A percentile compares a stretch with the other conserved stretches of the same genome.
Evolutionary conservation across 2,113 vertebrate species (phyloP).

Genomic region (Phyllopteryx taeniolatus): DNA sequence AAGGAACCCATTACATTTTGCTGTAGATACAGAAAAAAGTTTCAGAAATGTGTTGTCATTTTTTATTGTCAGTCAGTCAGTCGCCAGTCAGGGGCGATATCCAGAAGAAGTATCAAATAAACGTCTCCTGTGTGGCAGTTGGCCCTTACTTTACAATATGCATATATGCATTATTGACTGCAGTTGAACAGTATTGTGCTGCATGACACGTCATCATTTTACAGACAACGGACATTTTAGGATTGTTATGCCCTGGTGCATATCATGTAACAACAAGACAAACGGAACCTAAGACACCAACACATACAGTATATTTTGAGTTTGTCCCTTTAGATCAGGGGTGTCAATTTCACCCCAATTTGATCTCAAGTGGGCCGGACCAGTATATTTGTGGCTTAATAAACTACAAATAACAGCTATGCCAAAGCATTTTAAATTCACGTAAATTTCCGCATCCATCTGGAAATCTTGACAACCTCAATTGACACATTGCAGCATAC

Average conservation of each 20-base stretch:
- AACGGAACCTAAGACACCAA: neutral
- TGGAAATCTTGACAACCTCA: no score
- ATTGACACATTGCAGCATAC: no score
- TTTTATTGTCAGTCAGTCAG: neutral
- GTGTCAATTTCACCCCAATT: no score
- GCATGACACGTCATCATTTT: neutral
- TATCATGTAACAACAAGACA: neutral
- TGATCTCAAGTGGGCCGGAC: no score
- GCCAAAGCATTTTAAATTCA: no score
- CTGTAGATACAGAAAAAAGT: no score
- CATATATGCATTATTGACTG: neutral
- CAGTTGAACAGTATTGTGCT: neutral
- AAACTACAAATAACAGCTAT: no score
- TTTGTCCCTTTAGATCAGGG: slow-evolving; percentile 1
- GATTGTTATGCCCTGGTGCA: neutral
- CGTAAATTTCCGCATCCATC: no score
- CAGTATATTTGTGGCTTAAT: no score
- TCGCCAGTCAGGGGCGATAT: neutral
- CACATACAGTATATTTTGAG: slow-evolving; percentile 24
- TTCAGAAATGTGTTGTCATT: no score
- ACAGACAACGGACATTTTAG: no score
- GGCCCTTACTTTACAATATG: neutral
- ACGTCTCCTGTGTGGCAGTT: neutral
- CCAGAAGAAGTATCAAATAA: neutral
- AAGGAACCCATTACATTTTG: no score